Evolutionary conservation across 2,888 invertebrate genomes (phyloP).

Genomic region (Andrena dorsata): DNA sequence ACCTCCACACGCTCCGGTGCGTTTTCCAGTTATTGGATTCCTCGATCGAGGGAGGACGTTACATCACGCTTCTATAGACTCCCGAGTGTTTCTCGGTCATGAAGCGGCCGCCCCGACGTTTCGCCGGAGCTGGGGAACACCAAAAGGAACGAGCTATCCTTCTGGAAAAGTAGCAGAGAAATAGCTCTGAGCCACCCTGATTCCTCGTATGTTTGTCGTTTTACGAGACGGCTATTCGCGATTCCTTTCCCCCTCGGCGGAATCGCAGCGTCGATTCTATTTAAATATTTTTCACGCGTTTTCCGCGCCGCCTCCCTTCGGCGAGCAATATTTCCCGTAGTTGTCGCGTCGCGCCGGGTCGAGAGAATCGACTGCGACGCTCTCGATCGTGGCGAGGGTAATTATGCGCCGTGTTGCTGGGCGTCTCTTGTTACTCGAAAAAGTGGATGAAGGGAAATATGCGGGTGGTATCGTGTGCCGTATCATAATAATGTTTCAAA

Average conservation of each 20-base stretch:
- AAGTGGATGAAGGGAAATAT: neutral
- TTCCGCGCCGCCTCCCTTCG: neutral
- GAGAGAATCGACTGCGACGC: slow-evolving; percentile 10
- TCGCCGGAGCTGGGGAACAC: slow-evolving; percentile 48
- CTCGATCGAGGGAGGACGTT: slow-evolving; percentile 67
- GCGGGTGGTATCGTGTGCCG: slow-evolving; percentile 6
- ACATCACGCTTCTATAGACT: slow-evolving; percentile 66
- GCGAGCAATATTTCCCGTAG: slow-evolving; percentile 23
- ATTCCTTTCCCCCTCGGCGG: neutral
- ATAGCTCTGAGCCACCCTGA: slow-evolving; percentile 33
- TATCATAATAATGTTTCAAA: neutral
- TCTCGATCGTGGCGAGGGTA: slow-evolving; percentile 34
- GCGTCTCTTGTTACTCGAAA: neutral
- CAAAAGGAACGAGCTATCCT: slow-evolving; percentile 49
- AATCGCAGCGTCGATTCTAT: slow-evolving; percentile 20
- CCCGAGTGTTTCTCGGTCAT: slow-evolving; percentile 67
- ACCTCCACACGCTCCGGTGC: slow-evolving; percentile 67
- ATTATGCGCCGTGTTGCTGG: slow-evolving; percentile 38
- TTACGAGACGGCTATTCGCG: slow-evolving; percentile 21
- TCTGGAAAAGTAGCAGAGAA: slow-evolving; percentile 56
- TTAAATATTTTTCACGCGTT: slow-evolving; percentile 38
- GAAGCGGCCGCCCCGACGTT: slow-evolving; percentile 59
- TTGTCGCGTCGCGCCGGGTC: slow-evolving; percentile 4
- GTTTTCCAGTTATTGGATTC: slow-evolving; percentile 77
- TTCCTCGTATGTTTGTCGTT: slow-evolving; percentile 28